Evolutionary conservation across 2,888 invertebrate species (phyloP), one percentile per base, ranked within the genome.

Genomic region (Zele albiditarsus): DNA sequence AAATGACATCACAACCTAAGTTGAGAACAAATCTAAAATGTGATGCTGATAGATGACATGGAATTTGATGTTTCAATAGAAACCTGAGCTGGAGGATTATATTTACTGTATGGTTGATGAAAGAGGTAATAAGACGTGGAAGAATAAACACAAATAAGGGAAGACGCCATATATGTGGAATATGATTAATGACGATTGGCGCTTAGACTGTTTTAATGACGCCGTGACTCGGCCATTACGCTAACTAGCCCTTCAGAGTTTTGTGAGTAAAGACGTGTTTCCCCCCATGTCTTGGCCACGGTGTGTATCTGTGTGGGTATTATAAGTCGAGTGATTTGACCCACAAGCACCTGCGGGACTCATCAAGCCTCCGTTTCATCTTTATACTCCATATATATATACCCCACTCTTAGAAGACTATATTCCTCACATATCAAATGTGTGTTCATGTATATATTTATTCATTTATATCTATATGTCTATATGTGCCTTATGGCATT

Each of bases 101-200:
- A 33, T 31, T 58, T n/a, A 23, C 70, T 60, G 58, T 38, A 4
- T 33, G 28, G 28, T 27, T 53, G 63, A 62, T 58, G 73, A 72
- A 71, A 73, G 33, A 67, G 68, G 31, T 58, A 68, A 74, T 68
- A 68, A 66, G 63, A 49, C 62, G 23, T 28, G 42, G 77, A 71
- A 68, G 60, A 58, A 60, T 53, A 74, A 63, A 75, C 71, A 58
- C 69, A 66, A 33, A 72, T 66, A 66, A 74, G 71, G 71, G 71
- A 71, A 58, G 60, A 74, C 49, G 46, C 28, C 58, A 77, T 77
- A 76, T 76, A 76, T 76, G 71, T 76, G 67, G 75, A 66, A 81
- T 79, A 88, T 89, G 89, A 89, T 89, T 89, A 89, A 89, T 89
- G 89, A 85, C 84, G 82, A 86, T 85, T 80, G 79, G 78, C 79